Conservation (phyloP, 2,113 vertebrate genomes). For the Campylomormyrus numenius region DNA sequence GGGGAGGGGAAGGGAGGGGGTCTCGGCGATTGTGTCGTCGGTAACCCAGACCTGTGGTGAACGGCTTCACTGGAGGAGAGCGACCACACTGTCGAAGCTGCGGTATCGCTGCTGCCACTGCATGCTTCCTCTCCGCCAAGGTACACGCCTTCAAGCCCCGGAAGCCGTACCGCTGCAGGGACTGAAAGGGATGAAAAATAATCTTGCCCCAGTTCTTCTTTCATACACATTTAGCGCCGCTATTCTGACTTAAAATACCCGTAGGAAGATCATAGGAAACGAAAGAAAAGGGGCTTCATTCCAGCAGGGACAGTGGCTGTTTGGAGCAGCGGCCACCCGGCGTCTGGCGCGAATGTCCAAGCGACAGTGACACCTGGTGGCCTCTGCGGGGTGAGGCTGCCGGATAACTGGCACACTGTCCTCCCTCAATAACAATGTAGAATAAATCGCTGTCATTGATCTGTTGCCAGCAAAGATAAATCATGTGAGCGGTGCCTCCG, state of each 20-base stretch:
- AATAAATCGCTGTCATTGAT: not conserved
- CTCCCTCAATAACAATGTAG: not conserved
- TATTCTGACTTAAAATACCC: conserved; percentile 4
- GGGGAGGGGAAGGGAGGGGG: not conserved
- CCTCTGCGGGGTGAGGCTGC: not conserved
- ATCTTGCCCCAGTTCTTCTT: not conserved
- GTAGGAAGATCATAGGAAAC: not conserved
- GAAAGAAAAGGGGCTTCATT: not conserved
- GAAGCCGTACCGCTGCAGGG: not conserved
- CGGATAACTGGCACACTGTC: not conserved
- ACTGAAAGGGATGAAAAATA: not conserved
- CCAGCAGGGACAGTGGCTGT: not conserved
- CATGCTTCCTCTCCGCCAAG: not conserved
- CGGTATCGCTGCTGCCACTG: not conserved
- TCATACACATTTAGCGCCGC: not conserved
- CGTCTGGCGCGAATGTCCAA: not conserved
- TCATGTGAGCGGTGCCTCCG: not conserved
- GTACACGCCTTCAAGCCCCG: not conserved
- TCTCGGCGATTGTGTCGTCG: not conserved
- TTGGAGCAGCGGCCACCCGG: not conserved
- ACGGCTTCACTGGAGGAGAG: not conserved
- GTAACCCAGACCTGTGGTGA: not conserved
- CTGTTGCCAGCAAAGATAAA: not conserved
- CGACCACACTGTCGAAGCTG: too few relatives aligned
- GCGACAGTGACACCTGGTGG: conserved; percentile 42